These are phyloP conservation scores for Dasysyrphus tricinctus DNA, from an alignment of 2,888 invertebrate species.

Conservation along the genomic window DNA sequence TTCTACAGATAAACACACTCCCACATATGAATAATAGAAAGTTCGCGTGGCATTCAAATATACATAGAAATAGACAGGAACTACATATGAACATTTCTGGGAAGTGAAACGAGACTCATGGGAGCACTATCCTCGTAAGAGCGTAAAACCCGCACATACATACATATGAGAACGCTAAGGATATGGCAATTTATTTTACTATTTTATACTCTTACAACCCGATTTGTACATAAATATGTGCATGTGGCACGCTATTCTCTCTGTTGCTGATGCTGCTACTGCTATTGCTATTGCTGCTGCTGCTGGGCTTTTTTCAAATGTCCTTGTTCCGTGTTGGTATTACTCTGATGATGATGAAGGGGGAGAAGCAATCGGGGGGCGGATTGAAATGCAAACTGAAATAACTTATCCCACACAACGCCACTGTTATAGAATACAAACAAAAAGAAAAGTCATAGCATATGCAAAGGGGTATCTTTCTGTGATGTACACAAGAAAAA, in stretches of 20 bases:
- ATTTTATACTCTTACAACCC: slow-evolving; percentile 65
- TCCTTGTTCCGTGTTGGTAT: slow-evolving; percentile 37
- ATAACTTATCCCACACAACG: slow-evolving; percentile 14
- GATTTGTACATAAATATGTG: slow-evolving; percentile 18
- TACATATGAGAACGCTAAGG: slow-evolving; percentile 42
- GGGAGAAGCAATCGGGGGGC: not conserved
- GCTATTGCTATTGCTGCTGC: slow-evolving; percentile 5
- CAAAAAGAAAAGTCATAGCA: slow-evolving; percentile 35
- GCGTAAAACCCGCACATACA: slow-evolving; percentile 48
- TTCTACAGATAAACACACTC: not conserved
- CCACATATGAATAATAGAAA: not conserved
- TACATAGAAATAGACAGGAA: slow-evolving; percentile 13
- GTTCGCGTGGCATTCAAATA: slow-evolving; percentile 19
- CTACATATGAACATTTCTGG: slow-evolving; percentile 26
- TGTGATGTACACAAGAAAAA: not conserved
- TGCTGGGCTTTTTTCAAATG: slow-evolving; percentile 41
- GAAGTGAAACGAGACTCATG: slow-evolving; percentile 70
- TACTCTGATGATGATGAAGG: slow-evolving; percentile 4
- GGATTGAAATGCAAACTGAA: slow-evolving; percentile 32
- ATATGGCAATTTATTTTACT: slow-evolving; percentile 75
- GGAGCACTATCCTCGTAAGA: slow-evolving; percentile 61
- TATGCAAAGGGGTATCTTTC: slow-evolving; percentile 44
- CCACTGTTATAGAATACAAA: not conserved
- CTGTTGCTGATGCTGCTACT: slow-evolving; percentile 16
- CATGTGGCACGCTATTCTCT: slow-evolving; percentile 6